Evolutionary conservation across 64 coral and sea anemone species (phyloP), one percentile per base, ranked within the genome.

Genomic region (Porites australiensis): DNA sequence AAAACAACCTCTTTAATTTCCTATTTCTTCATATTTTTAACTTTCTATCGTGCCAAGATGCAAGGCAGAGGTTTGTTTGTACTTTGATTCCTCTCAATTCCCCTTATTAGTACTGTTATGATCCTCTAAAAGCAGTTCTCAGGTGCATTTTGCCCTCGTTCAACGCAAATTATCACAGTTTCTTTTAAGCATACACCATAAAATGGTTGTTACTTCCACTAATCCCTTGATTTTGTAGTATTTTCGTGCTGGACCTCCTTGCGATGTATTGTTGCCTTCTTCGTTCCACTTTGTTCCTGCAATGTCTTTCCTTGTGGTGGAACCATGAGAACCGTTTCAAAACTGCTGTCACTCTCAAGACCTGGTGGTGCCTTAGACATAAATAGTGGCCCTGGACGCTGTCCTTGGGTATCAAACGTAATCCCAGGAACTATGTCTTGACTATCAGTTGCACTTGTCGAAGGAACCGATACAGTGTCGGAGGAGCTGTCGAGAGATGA

Each of bases 401-500:
- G 77, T 13, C 77, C 77, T 37, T 79, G 77, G 3, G 77, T 79
- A 14, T 79, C 77, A 79, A 79, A 79, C 21, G 54, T 79, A 59
- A 43, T 60, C 13, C 77, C 77, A 13, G 77, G 77, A 79, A 79
- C 77, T 21, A 79, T 50, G 6, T 43, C 50, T 1, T 52, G 53
- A 13, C 60, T 79, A 61, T 19, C 53, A 59, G 13, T 58, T 37
- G 77, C 55, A 22, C 53, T 55, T 43, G 55, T 58, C 13, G 53
- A 55, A 6, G 53, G 16, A 13, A 79, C 11, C 37, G 60, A 60
- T 4, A 59, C 52, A 9, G 13, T 79, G 1, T 59, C 53, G 0
- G 53, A 12, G 1, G 20, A 10, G 9, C 12, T 60, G 10, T 79
- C 52, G 22, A 55, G 11, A 12, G 54, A 61, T 59, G 6, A 60